These are phyloP conservation scores for Enteromius paludinosus DNA, from an alignment of 2,797 vertebrate genomes.

Conservation along the genomic window DNA sequence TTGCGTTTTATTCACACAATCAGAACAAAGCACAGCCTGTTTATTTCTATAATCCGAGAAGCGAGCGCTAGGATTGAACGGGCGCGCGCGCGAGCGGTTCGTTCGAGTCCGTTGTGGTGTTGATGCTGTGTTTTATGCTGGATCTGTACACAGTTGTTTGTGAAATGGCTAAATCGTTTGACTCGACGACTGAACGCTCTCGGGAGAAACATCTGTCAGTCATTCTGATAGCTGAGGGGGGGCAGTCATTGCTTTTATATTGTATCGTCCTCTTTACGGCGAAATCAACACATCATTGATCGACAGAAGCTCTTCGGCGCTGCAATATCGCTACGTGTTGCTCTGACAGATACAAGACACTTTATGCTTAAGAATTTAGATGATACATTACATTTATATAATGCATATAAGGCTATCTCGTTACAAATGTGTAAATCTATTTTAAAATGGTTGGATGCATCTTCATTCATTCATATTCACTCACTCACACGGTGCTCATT, in stretches of 20 bases:
- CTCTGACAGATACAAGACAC: conserved; percentile 2
- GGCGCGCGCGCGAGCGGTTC: neutral
- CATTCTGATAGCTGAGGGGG: neutral
- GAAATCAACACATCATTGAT: conserved; percentile 21
- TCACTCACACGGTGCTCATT: neutral
- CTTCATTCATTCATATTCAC: neutral
- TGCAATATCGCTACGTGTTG: conserved; percentile 31
- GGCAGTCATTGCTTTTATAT: conserved; percentile 3
- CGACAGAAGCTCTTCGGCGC: neutral
- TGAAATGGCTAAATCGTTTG: neutral
- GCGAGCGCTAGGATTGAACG: neutral
- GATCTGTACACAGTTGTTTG: neutral
- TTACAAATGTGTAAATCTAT: neutral
- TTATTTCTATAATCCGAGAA: neutral
- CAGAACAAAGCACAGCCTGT: neutral
- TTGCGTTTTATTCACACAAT: neutral
- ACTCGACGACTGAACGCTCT: neutral
- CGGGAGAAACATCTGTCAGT: conserved; percentile 28
- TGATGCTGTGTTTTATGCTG: neutral
- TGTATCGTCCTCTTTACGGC: neutral
- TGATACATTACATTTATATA: neutral
- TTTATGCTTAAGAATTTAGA: neutral
- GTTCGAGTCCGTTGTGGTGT: neutral
- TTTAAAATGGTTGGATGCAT: neutral
- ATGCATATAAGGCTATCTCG: neutral